Evolutionary conservation across 2,888 invertebrate species (phyloP).

Genomic region (Pimpla rufipes): DNA sequence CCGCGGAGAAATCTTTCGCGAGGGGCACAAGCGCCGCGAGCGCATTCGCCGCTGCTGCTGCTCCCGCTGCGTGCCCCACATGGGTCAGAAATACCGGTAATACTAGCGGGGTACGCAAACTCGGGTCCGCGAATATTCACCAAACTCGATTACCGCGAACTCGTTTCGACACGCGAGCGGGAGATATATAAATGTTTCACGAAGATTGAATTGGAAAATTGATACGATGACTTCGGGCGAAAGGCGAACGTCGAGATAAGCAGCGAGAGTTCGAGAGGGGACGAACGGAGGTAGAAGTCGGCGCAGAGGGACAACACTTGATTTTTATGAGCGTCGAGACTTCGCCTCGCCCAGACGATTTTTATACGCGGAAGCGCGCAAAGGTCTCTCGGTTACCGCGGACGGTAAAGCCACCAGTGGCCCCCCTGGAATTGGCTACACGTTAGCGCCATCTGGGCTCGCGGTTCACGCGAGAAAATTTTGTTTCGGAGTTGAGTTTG

Average conservation of each 20-base stretch:
- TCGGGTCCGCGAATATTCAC: conserved; percentile 13
- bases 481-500: no score
- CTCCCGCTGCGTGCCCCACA: conserved; percentile 22
- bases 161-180: background rate
- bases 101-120: conserved; percentile 6
- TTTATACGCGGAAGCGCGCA: no score
- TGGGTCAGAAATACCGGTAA: conserved; percentile 30
- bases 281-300: no score
- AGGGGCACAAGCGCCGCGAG: conserved; percentile 59
- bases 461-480: no score
- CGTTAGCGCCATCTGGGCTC: no score
- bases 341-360: no score
- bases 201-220: conserved; percentile 1
- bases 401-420: no score
- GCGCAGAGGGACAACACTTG: no score
- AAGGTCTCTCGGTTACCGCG: no score
- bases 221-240: background rate
- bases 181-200: background rate
- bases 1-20: conserved; percentile 71
- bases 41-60: background rate
- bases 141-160: conserved; percentile 24
- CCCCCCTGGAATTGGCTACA: no score
- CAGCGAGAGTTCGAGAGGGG: no score
- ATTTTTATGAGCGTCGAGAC: no score
- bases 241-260: background rate